Percentiles rank a stretch among this genome's conserved stretches.
These are phyloP conservation scores for Scarus forsteni DNA, from an alignment of 2,797 vertebrate species.

Conservation along the genomic window DNA sequence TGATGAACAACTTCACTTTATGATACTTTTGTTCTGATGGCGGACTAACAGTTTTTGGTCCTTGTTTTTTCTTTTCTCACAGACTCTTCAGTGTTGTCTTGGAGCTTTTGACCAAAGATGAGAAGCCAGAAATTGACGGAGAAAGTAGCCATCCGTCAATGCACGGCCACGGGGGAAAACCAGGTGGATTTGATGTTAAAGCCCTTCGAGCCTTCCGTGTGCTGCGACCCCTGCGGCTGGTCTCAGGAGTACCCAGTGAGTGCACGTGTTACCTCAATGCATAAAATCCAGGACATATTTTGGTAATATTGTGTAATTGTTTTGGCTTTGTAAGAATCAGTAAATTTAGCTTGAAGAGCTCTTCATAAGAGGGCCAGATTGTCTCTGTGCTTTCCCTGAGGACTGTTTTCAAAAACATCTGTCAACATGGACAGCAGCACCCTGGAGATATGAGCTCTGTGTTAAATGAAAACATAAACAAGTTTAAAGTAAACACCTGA, in stretches of 20 bases:
- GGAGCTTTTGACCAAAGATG: conserved; percentile 98
- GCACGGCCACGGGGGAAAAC: conserved; percentile 92
- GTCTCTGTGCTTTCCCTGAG: conserved; percentile 52
- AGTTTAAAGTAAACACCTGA: conserved; percentile 34
- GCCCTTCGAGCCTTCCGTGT: conserved; percentile 99
- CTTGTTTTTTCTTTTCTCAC: conserved; percentile 32
- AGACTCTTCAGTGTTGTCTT: conserved; percentile 98
- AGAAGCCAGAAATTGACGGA: conserved; percentile 84
- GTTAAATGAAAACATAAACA: conserved; percentile 27
- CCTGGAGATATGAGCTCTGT: conserved; percentile 46
- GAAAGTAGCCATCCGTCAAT: conserved; percentile 52
- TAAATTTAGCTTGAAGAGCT: conserved; percentile 27
- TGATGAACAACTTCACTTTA: no score
- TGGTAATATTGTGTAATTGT: neutral
- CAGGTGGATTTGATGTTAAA: conserved; percentile 99
- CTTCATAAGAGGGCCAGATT: conserved; percentile 60
- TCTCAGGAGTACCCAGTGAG: conserved; percentile 99
- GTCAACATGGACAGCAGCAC: conserved; percentile 46
- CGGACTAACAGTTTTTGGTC: neutral
- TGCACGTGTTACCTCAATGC: conserved; percentile 31
- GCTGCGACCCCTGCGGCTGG: conserved; percentile 96
- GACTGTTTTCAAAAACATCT: conserved; percentile 59
- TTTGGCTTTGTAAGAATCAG: neutral
- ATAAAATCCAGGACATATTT: neutral
- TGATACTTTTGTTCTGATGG: neutral